Evolutionary conservation across 2,113 vertebrate genomes (phyloP).

Genomic region (Trogon melanurus): DNA sequence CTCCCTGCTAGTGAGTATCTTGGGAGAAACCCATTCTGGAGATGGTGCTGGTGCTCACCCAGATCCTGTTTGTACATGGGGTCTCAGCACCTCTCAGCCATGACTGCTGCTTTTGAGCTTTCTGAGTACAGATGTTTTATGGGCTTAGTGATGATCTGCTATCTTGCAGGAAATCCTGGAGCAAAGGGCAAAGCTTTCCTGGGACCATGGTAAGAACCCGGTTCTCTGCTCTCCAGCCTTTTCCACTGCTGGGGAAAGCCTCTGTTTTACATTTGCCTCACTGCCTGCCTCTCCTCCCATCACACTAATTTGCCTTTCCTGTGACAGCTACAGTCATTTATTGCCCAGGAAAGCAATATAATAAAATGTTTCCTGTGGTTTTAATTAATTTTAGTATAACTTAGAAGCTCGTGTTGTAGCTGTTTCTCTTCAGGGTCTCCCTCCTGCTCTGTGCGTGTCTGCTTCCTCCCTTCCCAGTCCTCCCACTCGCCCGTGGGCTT

Average conservation of each 20-base stretch:
- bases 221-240: background rate
- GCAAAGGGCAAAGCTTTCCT: background rate
- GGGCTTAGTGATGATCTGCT: background rate
- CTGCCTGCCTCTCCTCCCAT: background rate
- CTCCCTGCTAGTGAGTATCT: background rate
- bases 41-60: background rate
- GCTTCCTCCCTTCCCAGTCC: background rate
- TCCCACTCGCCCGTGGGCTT: background rate
- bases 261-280: background rate
- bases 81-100: background rate
- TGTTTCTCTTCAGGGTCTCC: background rate
- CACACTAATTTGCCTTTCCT: background rate
- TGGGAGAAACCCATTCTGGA: background rate
- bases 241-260: background rate
- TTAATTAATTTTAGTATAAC: background rate
- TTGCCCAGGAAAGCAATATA: background rate
- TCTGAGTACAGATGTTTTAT: background rate
- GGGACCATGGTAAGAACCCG: background rate
- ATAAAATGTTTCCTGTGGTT: background rate
- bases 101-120: background rate
- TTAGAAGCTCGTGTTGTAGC: background rate
- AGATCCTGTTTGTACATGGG: background rate
- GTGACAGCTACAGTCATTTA: background rate
- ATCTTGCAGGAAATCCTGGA: background rate
- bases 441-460: background rate